Conservation (phyloP, 1,140 invertebrate genomes). For the Elymnias hypermnestra region DNA sequence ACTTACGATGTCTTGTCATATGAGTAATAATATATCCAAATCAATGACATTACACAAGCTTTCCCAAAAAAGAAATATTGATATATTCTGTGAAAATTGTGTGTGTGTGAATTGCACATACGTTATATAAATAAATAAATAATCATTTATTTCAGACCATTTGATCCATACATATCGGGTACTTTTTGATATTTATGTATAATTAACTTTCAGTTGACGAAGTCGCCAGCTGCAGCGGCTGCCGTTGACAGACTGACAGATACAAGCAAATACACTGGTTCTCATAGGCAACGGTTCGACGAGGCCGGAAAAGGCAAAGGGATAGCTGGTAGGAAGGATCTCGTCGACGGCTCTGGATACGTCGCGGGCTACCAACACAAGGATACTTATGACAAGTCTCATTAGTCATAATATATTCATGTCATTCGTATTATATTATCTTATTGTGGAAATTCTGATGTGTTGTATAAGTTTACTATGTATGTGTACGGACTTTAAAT, state of each 20-base stretch:
- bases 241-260: conserved; percentile 93
- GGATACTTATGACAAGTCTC: conserved; percentile 81
- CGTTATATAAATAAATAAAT: too few species aligned
- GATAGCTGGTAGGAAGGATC: conserved; percentile 88
- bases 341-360: conserved; percentile 88
- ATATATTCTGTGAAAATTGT: too few species aligned
- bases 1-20: too few species aligned
- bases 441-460: conserved; percentile 4
- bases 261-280: conserved; percentile 92
- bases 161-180: too few species aligned
- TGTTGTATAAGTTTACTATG: background rate
- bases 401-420: conserved; percentile 46
- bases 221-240: conserved; percentile 79
- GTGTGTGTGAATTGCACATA: too few species aligned
- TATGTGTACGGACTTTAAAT: background rate
- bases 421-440: conserved; percentile 1
- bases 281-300: conserved; percentile 93
- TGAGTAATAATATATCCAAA: too few species aligned
- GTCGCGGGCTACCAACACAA: conserved; percentile 93
- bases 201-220: conserved; percentile 76
- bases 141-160: too few species aligned
- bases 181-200: too few species aligned
- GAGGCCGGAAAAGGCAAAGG: conserved; percentile 92
- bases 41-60: too few species aligned
- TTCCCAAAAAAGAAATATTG: too few species aligned